Conservation (phyloP, 2,113 vertebrate species). For the Nyctibius bracteatus region DNA sequence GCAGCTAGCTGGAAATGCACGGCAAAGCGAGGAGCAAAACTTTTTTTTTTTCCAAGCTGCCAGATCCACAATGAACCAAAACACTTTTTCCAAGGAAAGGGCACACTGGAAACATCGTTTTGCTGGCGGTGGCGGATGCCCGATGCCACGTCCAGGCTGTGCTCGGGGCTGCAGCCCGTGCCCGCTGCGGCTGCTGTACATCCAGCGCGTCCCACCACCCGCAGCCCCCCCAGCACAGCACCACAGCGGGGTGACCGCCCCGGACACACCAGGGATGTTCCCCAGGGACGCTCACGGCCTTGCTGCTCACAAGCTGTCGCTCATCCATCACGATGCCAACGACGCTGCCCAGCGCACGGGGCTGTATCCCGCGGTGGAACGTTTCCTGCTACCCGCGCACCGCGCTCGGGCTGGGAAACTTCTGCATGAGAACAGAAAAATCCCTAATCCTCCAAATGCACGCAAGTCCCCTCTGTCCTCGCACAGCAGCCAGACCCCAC, state of each 20-base stretch:
- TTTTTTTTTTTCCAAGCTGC: background rate
- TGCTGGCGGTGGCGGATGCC: background rate
- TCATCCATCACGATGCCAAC: rapidly evolving
- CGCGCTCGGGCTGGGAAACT: background rate
- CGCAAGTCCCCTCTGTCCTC: background rate
- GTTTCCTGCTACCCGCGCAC: background rate
- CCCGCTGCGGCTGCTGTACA: background rate
- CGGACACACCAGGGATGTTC: rapidly evolving
- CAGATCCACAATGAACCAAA: background rate
- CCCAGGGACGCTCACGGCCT: background rate
- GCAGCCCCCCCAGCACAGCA: background rate
- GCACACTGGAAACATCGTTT: background rate
- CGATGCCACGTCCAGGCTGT: rapidly evolving
- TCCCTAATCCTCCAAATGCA: rapidly evolving
- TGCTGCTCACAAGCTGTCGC: rapidly evolving
- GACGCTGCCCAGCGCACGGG: rapidly evolving
- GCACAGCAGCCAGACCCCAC: background rate
- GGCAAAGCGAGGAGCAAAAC: background rate
- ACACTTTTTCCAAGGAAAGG: background rate
- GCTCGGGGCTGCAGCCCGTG: rapidly evolving
- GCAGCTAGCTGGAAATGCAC: background rate
- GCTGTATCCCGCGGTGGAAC: rapidly evolving
- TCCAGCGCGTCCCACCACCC: background rate
- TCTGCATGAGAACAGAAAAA: background rate
- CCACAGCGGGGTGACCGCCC: background rate